Base-by-base conservation (phyloP, 2,113 vertebrate species). In the Prionailurus bengalensis region DNA sequence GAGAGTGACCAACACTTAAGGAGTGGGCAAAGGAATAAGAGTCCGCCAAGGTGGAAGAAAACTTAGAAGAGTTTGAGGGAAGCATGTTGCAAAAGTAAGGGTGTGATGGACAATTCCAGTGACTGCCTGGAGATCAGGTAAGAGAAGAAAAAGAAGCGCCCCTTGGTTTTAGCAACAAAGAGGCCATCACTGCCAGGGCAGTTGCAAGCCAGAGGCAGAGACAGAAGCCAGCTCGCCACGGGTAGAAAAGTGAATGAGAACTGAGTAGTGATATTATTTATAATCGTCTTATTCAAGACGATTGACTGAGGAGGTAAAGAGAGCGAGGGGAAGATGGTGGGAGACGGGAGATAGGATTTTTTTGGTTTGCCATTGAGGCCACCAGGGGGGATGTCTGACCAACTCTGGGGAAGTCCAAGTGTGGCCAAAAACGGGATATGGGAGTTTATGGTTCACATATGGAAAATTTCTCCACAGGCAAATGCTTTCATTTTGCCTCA, bases 401-500 rank as follows among this genome's bases (percentile, higher is more conserved):
- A 71, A 55, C 19, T 76, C 39, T 55, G 90, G 95, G 91, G 84
- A 97, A 97, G 68, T 71, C 48, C 36, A 10, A 53, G 78, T 96
- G n/a, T 74, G 86, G 45, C 27, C 89, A 80, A 53, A 89, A 96
- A 73, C 71, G 96, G 82, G 86, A 96, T 94, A 8, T 61, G 92
- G 45, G 81, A 82, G 95, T 87, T 90, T 81, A 93, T 81, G 83
- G 78, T 92, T 92, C 91, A 76, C 68, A n/a, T 33, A 48, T 42
- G 51, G 95, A 81, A 71, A 89, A 33, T 91, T 83, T 71, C 84
- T 98, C 95, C 91, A 89, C 53, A 82, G 76, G 23, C 39, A 66
- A 93, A 74, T 88, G 36, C 81, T 98, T 79, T 70, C 84, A 94
- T 83, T 94, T 96, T 96, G 89, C 94, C 79, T 97, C 81, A 95